Evolutionary conservation across 2,888 invertebrate species (phyloP), one percentile per base, ranked within the genome.

Genomic region (Netelia inedita): DNA sequence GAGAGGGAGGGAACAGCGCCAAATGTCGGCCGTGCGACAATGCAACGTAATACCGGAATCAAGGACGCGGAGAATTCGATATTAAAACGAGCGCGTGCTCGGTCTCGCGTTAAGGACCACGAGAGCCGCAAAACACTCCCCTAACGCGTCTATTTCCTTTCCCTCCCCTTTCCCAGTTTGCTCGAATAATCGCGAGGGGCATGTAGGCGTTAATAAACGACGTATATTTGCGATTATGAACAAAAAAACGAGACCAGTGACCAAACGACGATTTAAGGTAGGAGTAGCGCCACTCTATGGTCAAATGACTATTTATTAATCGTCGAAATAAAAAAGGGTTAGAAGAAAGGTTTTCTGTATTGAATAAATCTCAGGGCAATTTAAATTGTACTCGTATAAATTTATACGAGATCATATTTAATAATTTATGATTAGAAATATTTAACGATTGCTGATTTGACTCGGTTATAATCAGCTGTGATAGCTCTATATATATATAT

Each of bases 21-120:
- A 43, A 69, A 71, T 59, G 61, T 50, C 55, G 35, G 19, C 50
- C 35, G 59, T 21, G 19, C 61, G 19, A 79, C 63, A 69, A 79
- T 79, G 11, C 63, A 69, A 46, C 21, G 19, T 59, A 35, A 35
- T 63, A n/a, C 35, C n/a, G 63, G 35, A 63, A 63, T 63, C 63
- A 35, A 63, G 57, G 57, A 57, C 28, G 61, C 50, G 46, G 63
- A 16, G 41, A 79, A 68, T 43, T 74, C 76, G 16, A 76, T 76
- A 46, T 28, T 10, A 21, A 28, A 19, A 10, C 14, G 65, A 16
- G 35, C 9, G 14, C 68, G 14, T 21, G 63, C n/a, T 53, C 74
- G 57, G 63, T 71, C 35, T 83, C 65, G 73, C 11, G 46, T 68
- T 41, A 68, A 84, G 79, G 76, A 84, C 80, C 81, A n/a, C 57